Base-by-base conservation (phyloP, 2,888 invertebrate species). In the Chaitophorus viminalis region DNA sequence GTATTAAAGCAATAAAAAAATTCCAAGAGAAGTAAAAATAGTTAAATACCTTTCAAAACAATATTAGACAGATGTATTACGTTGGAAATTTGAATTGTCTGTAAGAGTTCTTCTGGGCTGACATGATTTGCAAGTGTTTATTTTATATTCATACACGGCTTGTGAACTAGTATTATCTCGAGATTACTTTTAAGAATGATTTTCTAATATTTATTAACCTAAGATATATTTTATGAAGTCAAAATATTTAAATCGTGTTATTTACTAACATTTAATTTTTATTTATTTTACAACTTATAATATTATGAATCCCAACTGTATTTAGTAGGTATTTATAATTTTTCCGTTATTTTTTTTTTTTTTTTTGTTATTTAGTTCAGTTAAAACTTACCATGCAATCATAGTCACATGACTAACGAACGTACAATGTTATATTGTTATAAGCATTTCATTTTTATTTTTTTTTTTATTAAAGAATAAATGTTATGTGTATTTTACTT, bases 61-160 rank as follows among this genome's bases (percentile, higher is more conserved):
- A 68, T 68, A n/a, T n/a, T 21, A 65, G 36, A 79, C 33, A 79
- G 18, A 65, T 18, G n/a, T 36, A 60, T 60, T 36, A 65, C n/a
- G 79, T 36, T 79, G 8, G 9, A 60, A 79, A 79, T 79, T 36
- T 17, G n/a, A 79, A 79, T 36, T 36, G n/a, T n/a, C 79, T n/a
- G 31, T 65, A 33, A 33, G 8, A 33, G 60, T 36, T 25, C 3
- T 36, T 25, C 3, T 5, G 60, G 21, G 25, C 21, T 25, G 60
- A 60, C 79, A 65, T 18, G 39, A n/a, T 72, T 72, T 36, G 21
- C 17, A 36, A 33, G 33, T 36, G 68, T 68, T 68, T 68, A 60
- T 60, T 60, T 60, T 18, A 21, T 60, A 18, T 18, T 6, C 21
- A 25, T 25, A 21, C 3, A 68, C 11, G 0, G 29, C 8, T 68